These are phyloP conservation scores for Forpus xanthops DNA, from an alignment of 2,797 vertebrate genomes.

Conservation along the genomic window DNA sequence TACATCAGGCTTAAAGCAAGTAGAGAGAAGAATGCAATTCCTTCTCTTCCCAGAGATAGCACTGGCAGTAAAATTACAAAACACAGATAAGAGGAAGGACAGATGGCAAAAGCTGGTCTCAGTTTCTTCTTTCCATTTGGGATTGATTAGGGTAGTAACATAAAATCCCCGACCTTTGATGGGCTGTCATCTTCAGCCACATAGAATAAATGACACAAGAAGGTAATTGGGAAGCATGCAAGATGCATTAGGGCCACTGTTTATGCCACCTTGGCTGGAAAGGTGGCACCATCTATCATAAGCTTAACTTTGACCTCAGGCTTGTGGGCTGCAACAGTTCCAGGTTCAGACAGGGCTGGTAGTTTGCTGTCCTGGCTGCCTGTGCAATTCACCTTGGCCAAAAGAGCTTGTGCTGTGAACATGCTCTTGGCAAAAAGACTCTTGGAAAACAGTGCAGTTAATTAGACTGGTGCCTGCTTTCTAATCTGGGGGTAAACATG, in stretches of 20 bases:
- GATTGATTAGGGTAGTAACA: background rate
- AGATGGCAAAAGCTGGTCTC: background rate
- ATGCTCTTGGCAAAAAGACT: background rate
- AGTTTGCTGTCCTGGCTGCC: background rate
- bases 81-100: background rate
- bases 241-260: background rate
- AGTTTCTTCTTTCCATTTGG: background rate
- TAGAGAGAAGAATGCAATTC: background rate
- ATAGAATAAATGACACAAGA: background rate
- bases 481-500: background rate
- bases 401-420: background rate
- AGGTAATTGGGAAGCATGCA: background rate
- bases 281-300: background rate
- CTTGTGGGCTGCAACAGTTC: background rate
- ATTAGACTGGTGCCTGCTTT: background rate
- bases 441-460: background rate
- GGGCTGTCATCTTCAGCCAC: background rate
- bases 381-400: background rate
- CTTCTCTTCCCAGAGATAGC: background rate
- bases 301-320: background rate
- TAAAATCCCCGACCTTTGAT: background rate
- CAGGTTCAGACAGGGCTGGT: background rate
- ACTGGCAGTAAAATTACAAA: background rate
- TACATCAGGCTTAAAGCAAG: background rate
- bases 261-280: constrained; percentile 29